Evolutionary conservation across 2,797 vertebrate species (phyloP), one percentile per base, ranked within the genome.

Genomic region (Calcarius lapponicus): DNA sequence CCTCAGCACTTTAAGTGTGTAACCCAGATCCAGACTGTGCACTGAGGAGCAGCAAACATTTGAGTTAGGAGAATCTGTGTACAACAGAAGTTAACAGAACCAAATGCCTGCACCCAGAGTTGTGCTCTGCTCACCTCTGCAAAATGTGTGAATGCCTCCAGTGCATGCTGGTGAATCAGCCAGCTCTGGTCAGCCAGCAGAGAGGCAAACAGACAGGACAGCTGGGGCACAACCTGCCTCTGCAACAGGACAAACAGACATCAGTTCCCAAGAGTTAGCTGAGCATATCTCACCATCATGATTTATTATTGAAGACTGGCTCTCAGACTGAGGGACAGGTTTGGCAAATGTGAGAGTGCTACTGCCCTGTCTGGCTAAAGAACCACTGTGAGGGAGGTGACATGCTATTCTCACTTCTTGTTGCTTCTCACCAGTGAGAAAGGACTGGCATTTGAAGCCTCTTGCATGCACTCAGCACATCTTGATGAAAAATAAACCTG

Each of bases 121-220:
- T 42, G 57, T 64, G 69, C 88, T 70, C 8, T 43, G 70, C 90
- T 88, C 96, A 99, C 99, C 98, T 99, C 99, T 83, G 99, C 99
- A 97, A 99, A 99, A 15, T 91, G 96, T 45, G 98, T 98, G 94
- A 99, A 99, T 3, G 99, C 98, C 95, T 99, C 99, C 94, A 99
- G 72, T 1, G 98, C 79, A 0, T 99, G 99, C 48, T 99, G 99
- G 43, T 98, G 98, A 24, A 99, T 90, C 73, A 99, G 95, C 99
- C 99, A 99, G 15, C 92, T 98, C 51, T 90, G 88, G 75, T 98
- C 97, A 56, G 97, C 96, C 56, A 99, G 93, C 73, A 99, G 92
- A 38, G 96, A 90, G 47, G 98, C 97, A 96, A 99, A 99, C 83
- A 99, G 81, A 85, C 92, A 85, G 0, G 98, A 98, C 72, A 99